These are phyloP conservation scores for Macroglossus sobrinus DNA, from an alignment of 2,113 vertebrate genomes.

Conservation along the genomic window DNA sequence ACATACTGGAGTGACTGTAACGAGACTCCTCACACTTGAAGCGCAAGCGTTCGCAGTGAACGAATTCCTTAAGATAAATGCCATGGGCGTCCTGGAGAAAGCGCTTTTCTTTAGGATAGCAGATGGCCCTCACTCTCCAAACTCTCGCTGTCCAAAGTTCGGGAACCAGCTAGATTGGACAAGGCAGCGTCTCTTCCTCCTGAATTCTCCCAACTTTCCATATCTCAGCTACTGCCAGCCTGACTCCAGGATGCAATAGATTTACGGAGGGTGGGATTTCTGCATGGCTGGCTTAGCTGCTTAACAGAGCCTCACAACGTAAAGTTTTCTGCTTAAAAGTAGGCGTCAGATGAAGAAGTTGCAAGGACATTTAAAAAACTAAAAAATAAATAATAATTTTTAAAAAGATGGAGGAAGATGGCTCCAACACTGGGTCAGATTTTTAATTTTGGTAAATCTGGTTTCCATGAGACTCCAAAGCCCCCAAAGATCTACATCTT, in stretches of 20 bases:
- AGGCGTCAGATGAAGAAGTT: neutral
- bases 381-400: neutral
- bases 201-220: neutral
- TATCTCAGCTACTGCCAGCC: neutral
- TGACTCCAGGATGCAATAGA: neutral
- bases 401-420: neutral
- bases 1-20: neutral
- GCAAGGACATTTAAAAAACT: neutral
- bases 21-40: neutral
- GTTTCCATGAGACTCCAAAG: neutral
- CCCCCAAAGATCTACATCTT: neutral
- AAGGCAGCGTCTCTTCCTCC: neutral
- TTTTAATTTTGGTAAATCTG: neutral
- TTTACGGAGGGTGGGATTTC: neutral
- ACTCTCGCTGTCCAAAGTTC: neutral
- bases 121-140: neutral
- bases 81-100: neutral
- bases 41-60: neutral
- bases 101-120: neutral
- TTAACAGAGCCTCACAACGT: neutral
- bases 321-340: neutral
- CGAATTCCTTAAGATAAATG: neutral
- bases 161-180: neutral
- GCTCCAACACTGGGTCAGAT: neutral
- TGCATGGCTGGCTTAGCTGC: neutral